phyloP scores from a whole-genome alignment of 1,140 invertebrate species.

The Conopomorpha cramerella region DNA sequence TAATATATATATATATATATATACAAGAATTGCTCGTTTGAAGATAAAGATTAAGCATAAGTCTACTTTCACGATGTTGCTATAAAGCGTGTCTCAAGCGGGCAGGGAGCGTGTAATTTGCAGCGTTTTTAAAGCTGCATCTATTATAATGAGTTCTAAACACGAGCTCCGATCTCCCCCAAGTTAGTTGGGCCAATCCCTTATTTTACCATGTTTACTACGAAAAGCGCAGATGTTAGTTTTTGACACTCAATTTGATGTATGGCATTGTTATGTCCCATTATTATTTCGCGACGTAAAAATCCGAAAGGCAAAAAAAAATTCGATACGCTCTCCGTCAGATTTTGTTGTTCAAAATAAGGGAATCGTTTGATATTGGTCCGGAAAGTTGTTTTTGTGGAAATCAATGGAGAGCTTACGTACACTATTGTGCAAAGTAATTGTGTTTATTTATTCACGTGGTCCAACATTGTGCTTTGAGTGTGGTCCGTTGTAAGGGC shows the following conservation, averaged over 20 bases:
- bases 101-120: constrained; percentile 52
- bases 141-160: constrained; percentile 56
- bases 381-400: constrained; percentile 20
- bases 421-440: constrained; percentile 50
- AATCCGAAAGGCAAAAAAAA: constrained; percentile 31
- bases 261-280: constrained; percentile 21
- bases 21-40: too few species aligned
- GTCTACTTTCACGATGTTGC: too few species aligned
- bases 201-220: constrained; percentile 45
- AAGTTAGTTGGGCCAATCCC: constrained; percentile 26
- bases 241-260: constrained; percentile 60
- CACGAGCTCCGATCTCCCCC: constrained; percentile 37
- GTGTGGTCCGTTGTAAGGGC: constrained; percentile 39
- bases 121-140: constrained; percentile 40
- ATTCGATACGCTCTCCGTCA: constrained; percentile 24
- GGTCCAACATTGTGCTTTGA: constrained; percentile 36
- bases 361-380: constrained; percentile 20
- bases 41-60: too few species aligned
- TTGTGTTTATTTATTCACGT: constrained; percentile 60
- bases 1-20: too few species aligned
- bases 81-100: too few species aligned
- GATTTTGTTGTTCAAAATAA: constrained; percentile 18
- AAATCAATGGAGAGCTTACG: constrained; percentile 46
- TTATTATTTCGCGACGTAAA: constrained; percentile 41
- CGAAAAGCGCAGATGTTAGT: constrained; percentile 56